phyloP scores from a whole-genome alignment of 2,113 vertebrate genomes.

The Merops nubicus region DNA sequence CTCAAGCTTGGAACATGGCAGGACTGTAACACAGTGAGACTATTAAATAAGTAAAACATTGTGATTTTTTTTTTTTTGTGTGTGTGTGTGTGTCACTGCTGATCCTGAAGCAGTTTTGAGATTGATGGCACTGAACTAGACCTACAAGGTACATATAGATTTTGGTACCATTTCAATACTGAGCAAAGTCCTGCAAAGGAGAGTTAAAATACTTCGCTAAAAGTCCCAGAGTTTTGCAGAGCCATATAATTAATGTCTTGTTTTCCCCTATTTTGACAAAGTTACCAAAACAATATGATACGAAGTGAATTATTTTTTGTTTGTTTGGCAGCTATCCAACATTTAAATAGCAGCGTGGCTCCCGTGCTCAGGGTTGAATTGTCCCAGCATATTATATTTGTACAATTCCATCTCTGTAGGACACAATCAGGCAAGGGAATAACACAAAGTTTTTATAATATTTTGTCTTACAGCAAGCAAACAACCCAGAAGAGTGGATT shows the following conservation, averaged over 20 bases:
- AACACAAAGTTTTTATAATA: conserved; percentile 30
- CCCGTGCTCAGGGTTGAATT: neutral
- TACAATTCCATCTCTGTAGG: neutral
- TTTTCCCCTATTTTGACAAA: neutral
- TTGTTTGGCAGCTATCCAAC: conserved; percentile 21
- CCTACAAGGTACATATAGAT: neutral
- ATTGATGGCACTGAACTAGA: neutral
- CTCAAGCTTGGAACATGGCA: neutral
- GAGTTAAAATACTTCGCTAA: neutral
- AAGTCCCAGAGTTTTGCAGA: neutral
- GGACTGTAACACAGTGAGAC: neutral
- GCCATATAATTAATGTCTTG: neutral
- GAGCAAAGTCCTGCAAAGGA: neutral
- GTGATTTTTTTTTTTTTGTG: neutral
- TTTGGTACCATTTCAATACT: neutral
- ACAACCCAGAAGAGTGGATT: neutral
- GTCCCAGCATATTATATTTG: neutral
- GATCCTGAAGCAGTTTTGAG: neutral
- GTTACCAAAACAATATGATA: neutral
- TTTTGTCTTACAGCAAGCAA: conserved; percentile 19
- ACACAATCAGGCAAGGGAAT: neutral
- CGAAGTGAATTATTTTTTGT: conserved; percentile 6
- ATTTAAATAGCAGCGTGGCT: neutral
- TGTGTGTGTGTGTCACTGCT: neutral
- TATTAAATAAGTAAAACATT: neutral